Evolutionary conservation across 2,888 invertebrate species (phyloP), one percentile per base, ranked within the genome.

Genomic region (Antheraea assamensis): DNA sequence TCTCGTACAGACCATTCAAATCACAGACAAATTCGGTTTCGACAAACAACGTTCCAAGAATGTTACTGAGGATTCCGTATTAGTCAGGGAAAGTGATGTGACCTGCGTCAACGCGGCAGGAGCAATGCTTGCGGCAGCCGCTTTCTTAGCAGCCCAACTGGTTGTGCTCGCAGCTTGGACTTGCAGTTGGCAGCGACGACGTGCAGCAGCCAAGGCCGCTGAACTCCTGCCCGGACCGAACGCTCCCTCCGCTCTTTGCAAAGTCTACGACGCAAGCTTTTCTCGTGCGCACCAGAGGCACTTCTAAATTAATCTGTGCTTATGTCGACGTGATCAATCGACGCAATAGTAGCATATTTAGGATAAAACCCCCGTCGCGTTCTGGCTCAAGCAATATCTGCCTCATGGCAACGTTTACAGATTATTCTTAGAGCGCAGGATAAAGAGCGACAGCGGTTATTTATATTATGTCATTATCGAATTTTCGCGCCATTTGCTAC

Each of bases 11-110:
- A 97, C 98, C 75, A 98, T 98, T 85, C 98, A 98, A 91, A 98
- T 98, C 87, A 98, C 98, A 55, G 98, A 98, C 93, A 98, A 98
- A 90, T 98, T 98, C 90, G 98, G 97, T 61, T 98, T 98, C 91
- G 97, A 97, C 83, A 96, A 96, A 85, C 96, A 95, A 82, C 95
- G 95, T 77, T 95, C 96, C 73, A 95, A 95, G 87, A 95, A 95
- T 83, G 92, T 95, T 75, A 95, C 96, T 80, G 96, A 96, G 84
- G 97, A 97, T 89, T 96, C 97, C 71, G 95, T 97, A 72, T 97
- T 96, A 93, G 95, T 97, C 79, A 95, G 96, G 78, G 96, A 95
- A 88, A 95, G 95, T 78, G 92, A 93, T 70, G 89, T 90, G 81
- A 93, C 96, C 75, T 98, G 98, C 91, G 95, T 97, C 78, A 97